phyloP scores from a whole-genome alignment of 2,113 vertebrate species.

The Pituophis catenifer region DNA sequence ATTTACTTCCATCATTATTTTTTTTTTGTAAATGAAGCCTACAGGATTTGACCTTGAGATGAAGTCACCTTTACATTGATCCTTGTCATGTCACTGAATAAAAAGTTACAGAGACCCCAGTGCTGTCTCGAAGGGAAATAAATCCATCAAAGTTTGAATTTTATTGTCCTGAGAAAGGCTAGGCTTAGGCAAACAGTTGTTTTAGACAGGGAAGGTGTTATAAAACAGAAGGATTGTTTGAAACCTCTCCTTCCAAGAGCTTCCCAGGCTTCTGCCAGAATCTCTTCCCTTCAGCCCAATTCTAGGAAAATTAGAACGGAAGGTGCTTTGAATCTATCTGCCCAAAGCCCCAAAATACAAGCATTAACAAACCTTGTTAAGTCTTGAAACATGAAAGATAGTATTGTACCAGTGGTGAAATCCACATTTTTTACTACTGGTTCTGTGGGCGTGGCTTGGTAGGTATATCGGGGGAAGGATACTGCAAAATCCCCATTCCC shows the following conservation, averaged over 20 bases:
- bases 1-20: not conserved
- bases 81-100: not conserved
- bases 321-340: not conserved
- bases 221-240: not conserved
- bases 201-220: not conserved
- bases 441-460: too few species aligned
- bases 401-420: not conserved
- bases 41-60: not conserved
- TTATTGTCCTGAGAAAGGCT: not conserved
- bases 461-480: too few species aligned
- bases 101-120: not conserved
- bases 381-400: not conserved
- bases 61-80: not conserved
- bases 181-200: not conserved
- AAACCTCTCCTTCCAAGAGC: not conserved
- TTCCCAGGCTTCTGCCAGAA: not conserved
- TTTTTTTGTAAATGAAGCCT: not conserved
- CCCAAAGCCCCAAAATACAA: not conserved
- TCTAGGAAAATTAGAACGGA: not conserved
- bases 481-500: too few species aligned
- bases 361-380: not conserved
- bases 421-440: too few species aligned
- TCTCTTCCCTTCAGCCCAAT: not conserved
- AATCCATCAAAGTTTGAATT: not conserved
- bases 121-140: not conserved